phyloP scores from a whole-genome alignment of 1,140 invertebrate species.

The Tenebrio molitor region DNA sequence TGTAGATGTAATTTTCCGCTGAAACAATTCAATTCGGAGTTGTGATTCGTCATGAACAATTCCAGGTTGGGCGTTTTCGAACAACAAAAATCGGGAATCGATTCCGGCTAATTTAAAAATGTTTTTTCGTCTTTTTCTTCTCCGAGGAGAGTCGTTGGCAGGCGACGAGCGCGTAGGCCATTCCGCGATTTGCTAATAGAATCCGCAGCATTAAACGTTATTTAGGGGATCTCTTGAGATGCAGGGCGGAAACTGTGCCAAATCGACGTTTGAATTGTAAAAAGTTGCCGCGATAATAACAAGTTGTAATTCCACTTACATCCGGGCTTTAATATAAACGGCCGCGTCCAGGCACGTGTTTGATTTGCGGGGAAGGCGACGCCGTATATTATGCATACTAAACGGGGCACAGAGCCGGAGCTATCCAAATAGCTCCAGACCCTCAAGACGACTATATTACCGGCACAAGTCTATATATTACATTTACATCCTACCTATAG shows the following conservation, averaged over 20 bases:
- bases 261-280: conserved; percentile 36
- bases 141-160: too few relatives aligned
- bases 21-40: neutral
- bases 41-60: too few relatives aligned
- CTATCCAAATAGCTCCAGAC: conserved; percentile 10
- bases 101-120: too few relatives aligned
- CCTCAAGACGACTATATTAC: conserved; percentile 33
- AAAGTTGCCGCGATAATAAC: conserved; percentile 35
- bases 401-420: conserved; percentile 12
- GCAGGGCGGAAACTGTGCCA: conserved; percentile 27
- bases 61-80: too few relatives aligned
- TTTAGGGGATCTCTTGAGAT: conserved; percentile 35
- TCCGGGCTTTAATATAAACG: conserved; percentile 40
- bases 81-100: too few relatives aligned
- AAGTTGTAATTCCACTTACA: conserved; percentile 40
- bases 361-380: conserved; percentile 23
- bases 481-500: conserved; percentile 25
- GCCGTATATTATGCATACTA: conserved; percentile 34
- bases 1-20: neutral
- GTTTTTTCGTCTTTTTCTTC: too few relatives aligned
- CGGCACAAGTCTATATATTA: conserved; percentile 10
- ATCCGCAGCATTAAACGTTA: conserved; percentile 35
- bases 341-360: conserved; percentile 33
- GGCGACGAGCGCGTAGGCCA: conserved; percentile 1
- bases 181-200: conserved; percentile 26